Conservation (phyloP, 2,888 invertebrate genomes). For the Balanococcus diminutus region DNA sequence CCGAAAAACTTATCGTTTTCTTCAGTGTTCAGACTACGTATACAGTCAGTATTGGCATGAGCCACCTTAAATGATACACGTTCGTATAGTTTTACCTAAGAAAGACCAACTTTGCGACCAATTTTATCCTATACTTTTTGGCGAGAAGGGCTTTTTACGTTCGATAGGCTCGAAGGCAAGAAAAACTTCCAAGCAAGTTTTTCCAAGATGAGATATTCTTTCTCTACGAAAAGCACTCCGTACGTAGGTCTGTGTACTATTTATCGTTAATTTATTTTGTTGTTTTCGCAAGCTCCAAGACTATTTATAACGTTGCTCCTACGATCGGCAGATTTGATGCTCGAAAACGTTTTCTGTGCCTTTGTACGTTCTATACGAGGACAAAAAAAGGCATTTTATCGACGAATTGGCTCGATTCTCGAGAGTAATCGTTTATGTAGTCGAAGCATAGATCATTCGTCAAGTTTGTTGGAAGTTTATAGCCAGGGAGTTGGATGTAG, state of each 20-base stretch:
- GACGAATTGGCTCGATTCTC: not conserved
- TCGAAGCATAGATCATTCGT: not conserved
- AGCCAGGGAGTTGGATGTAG: too few relatives aligned
- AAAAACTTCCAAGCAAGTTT: not conserved
- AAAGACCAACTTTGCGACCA: not conserved
- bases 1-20: not conserved
- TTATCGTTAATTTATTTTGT: not conserved
- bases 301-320: not conserved
- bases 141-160: not conserved
- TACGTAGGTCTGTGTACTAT: too few relatives aligned
- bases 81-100: not conserved
- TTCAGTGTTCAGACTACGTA: not conserved
- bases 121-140: not conserved
- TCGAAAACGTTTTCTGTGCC: too few relatives aligned
- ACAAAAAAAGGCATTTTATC: not conserved
- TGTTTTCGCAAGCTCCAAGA: not conserved
- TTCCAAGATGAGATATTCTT: not conserved
- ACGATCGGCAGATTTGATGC: not conserved
- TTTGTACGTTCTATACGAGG: too few relatives aligned
- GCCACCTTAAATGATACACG: not conserved
- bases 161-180: not conserved
- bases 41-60: too few relatives aligned
- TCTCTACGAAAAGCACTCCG: not conserved
- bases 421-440: not conserved
- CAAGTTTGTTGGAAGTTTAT: not conserved